Conservation (phyloP, 2,113 vertebrate species). For the Sinosuthora webbiana region DNA sequence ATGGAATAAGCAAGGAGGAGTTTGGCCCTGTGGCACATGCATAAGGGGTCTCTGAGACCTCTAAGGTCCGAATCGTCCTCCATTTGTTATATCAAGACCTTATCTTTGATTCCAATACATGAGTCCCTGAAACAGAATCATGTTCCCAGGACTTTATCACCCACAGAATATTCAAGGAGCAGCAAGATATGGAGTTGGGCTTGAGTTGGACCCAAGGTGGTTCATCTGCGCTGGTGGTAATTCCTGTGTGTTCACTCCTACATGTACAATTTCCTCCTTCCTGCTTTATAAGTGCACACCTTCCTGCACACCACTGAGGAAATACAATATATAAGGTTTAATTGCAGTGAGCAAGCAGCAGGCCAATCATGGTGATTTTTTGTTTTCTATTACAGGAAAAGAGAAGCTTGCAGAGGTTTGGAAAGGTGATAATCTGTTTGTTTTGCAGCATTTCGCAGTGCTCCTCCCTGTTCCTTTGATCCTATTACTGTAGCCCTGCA, state of each 20-base stretch:
- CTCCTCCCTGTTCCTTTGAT: neutral
- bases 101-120: neutral
- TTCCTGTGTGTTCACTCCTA: neutral
- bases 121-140: neutral
- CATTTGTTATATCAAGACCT: neutral
- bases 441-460: neutral
- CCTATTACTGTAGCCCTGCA: neutral
- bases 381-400: neutral
- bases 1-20: neutral
- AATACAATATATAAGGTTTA: neutral
- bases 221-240: accelerated
- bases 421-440: neutral
- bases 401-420: neutral
- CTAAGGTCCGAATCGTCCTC: neutral
- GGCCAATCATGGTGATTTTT: neutral
- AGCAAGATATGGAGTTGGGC: neutral
- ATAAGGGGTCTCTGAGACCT: neutral
- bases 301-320: neutral
- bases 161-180: neutral
- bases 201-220: neutral
- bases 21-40: neutral
- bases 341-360: neutral
- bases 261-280: accelerated
- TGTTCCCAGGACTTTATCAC: neutral
- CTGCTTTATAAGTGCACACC: neutral